Conservation (phyloP, 1,140 invertebrate species). For the Drosophila azteca region DNA sequence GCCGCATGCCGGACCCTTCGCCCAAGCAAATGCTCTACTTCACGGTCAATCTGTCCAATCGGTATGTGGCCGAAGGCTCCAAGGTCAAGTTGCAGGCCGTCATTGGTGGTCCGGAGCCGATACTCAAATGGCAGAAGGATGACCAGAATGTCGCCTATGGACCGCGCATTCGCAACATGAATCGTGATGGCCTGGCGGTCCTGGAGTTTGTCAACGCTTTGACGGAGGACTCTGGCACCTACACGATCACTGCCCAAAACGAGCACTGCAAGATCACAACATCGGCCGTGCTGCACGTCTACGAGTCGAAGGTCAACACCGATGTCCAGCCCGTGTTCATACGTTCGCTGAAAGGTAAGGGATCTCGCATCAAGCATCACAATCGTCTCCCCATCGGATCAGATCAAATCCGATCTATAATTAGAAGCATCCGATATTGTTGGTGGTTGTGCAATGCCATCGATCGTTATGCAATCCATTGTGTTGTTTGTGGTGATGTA, state of each 20-base stretch:
- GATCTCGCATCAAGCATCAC: background rate
- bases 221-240: slow-evolving; percentile 83
- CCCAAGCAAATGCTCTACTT: slow-evolving; percentile 82
- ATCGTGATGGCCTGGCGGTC: slow-evolving; percentile 84
- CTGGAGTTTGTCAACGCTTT: slow-evolving; percentile 84
- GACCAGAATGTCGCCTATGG: slow-evolving; percentile 75
- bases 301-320: slow-evolving; percentile 69
- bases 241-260: slow-evolving; percentile 85
- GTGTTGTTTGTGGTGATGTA: slow-evolving; percentile 6
- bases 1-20: slow-evolving; percentile 73
- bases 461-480: slow-evolving; percentile 54
- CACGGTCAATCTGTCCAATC: slow-evolving; percentile 77
- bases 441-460: slow-evolving; percentile 57
- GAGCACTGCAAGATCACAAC: slow-evolving; percentile 84
- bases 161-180: slow-evolving; percentile 73
- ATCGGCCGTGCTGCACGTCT: slow-evolving; percentile 84
- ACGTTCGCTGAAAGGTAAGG: slow-evolving; percentile 82
- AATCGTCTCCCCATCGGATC: background rate
- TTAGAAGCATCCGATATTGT: slow-evolving; percentile 5
- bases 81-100: slow-evolving; percentile 82
- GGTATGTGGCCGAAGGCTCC: slow-evolving; percentile 78
- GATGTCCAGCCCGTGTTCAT: slow-evolving; percentile 80
- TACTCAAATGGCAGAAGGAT: slow-evolving; percentile 79
- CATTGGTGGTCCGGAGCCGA: slow-evolving; percentile 72
- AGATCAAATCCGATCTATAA: slow-evolving; percentile 15